Evolutionary conservation across 2,113 vertebrate species (phyloP).

Genomic region (Nerophis ophidion): DNA sequence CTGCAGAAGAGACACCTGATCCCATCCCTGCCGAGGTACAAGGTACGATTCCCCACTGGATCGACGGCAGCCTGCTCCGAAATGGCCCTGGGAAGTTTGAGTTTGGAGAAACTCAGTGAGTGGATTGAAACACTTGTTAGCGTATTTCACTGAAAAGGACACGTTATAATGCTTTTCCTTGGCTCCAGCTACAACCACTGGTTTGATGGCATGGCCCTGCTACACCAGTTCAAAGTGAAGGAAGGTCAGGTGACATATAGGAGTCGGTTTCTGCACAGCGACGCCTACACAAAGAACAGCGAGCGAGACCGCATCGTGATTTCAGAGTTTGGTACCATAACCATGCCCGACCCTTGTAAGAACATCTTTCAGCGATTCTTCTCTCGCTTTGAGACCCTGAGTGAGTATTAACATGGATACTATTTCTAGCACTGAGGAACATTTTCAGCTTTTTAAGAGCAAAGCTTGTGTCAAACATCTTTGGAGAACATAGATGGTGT

Average conservation of each 20-base stretch:
- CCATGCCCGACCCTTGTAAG: conserved; percentile 89
- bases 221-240: conserved; percentile 84
- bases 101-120: conserved; percentile 87
- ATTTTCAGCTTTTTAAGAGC: no score
- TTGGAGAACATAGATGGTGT: no score
- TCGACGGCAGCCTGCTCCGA: conserved; percentile 80
- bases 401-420: conserved; percentile 59
- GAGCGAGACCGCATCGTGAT: conserved; percentile 77
- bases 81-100: conserved; percentile 93
- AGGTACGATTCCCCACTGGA: conserved; percentile 83
- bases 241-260: conserved; percentile 78
- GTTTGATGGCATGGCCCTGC: conserved; percentile 94
- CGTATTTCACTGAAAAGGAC: neutral
- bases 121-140: neutral
- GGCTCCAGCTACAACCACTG: conserved; percentile 83
- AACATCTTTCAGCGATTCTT: conserved; percentile 86
- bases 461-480: no score
- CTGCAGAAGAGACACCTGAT: conserved; percentile 75
- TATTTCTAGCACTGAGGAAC: no score
- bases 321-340: conserved; percentile 87
- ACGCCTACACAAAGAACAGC: conserved; percentile 76
- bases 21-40: conserved; percentile 66
- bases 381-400: conserved; percentile 75
- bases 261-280: conserved; percentile 85
- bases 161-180: neutral